Evolutionary conservation across 37 sponge, comb jelly and placozoan genomes (phyloP).

Genomic region (Crambe crambe): DNA sequence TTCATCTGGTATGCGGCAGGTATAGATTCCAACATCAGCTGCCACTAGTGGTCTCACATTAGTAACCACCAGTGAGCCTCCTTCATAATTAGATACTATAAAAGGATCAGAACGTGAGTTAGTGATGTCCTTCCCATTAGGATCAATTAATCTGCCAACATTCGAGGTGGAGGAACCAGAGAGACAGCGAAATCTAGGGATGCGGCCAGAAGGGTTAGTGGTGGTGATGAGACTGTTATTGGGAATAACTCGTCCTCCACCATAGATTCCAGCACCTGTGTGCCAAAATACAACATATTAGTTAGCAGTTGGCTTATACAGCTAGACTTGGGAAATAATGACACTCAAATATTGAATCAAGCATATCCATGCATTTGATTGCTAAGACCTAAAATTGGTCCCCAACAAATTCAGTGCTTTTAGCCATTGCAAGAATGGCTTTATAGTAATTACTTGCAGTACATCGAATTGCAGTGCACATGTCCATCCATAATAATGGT

Average conservation of each 20-base stretch:
- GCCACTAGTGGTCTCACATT: neutral
- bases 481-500: too few relatives aligned
- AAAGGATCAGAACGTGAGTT: neutral
- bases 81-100: neutral
- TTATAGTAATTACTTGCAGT: too few relatives aligned
- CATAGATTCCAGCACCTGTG: neutral
- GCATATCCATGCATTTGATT: too few relatives aligned
- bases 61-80: neutral
- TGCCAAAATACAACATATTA: too few relatives aligned
- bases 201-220: neutral
- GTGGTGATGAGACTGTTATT: neutral
- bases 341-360: too few relatives aligned
- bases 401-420: too few relatives aligned
- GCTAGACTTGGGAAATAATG: too few relatives aligned
- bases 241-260: neutral
- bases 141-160: neutral
- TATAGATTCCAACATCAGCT: constrained; percentile 2
- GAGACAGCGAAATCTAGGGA: neutral
- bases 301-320: too few relatives aligned
- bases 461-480: too few relatives aligned
- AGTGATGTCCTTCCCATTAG: neutral
- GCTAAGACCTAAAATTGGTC: too few relatives aligned
- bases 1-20: constrained; percentile 12
- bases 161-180: neutral
- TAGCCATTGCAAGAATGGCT: too few relatives aligned